A percentile compares a stretch with the other conserved stretches of the same genome.
phyloP scores from a whole-genome alignment of 2,113 vertebrate species.

The Pachycephala philippinensis region DNA sequence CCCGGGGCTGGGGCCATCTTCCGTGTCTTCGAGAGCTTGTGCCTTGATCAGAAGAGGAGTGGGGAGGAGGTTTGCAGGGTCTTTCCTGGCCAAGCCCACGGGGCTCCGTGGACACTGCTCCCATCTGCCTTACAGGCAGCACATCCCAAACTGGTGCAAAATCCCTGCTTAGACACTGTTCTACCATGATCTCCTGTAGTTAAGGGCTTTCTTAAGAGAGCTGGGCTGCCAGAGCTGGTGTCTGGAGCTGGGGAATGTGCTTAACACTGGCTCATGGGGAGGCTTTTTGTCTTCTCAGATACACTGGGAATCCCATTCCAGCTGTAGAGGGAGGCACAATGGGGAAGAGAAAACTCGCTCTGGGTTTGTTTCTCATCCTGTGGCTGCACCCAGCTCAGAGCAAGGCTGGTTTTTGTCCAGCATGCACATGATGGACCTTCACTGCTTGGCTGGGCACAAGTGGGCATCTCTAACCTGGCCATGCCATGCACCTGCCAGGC shows the following conservation, averaged over 20 bases:
- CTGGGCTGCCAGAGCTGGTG: background rate
- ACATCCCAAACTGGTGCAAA: background rate
- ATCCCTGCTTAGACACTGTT: background rate
- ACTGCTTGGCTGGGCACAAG: background rate
- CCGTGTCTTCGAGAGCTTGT: background rate
- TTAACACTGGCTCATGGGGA: rapidly evolving
- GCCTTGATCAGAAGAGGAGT: background rate
- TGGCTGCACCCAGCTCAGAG: background rate
- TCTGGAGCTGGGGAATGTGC: background rate
- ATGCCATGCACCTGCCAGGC: rapidly evolving
- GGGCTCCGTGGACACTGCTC: background rate
- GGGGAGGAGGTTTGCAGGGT: background rate
- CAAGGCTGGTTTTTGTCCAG: background rate
- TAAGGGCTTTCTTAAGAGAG: background rate
- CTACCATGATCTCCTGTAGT: background rate
- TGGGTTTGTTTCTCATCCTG: constrained; percentile 71
- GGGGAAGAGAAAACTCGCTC: background rate
- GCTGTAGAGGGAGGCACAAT: background rate
- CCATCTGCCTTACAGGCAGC: background rate
- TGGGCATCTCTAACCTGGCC: background rate
- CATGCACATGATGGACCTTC: background rate
- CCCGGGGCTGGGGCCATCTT: background rate
- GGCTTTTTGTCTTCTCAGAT: background rate
- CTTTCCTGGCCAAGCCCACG: background rate
- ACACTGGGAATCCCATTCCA: background rate